Evolutionary conservation across 2,888 invertebrate species (phyloP), one percentile per base, ranked within the genome.

Genomic region (Mesorhabditis sp.): DNA sequence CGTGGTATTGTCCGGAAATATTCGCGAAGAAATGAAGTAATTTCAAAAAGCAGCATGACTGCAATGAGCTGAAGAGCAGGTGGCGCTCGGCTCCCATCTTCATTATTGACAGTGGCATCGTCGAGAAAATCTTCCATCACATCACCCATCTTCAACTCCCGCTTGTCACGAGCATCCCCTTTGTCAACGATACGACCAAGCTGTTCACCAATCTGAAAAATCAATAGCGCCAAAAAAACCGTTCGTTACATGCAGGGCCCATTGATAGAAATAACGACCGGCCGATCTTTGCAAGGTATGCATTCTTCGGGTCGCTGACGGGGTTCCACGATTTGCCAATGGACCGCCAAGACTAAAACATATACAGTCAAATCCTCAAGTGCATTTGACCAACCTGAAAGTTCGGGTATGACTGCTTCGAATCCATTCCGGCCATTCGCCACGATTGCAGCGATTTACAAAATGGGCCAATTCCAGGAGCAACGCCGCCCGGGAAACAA

Each of bases 401-500:
- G 77, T 75, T 41, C 75, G 28, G 41, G 73, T 74, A 65, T 82
- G 79, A 15, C 76, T 76, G n/a, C 74, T 76, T 5, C 83, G 72
- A 63, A 85, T 83, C 86, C 98, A 98, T 69, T 92, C 91, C 0
- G 98, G 97, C 98, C 98, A 98, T 80, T 95, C 94, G 0, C 96
- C 96, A 86, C 93, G 93, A 87, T 97, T 98, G 87, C 98, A 99
- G 77, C 93, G 91, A 86, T 97, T 95, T 3, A 99, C 96, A 80
- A 97, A 92, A 86, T 95, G 92, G 0, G 95, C 92, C 86, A 96
- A 96, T 87, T 99, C 98, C 73, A 99, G 87, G 5, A 97, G 88
- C 68, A 97, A 90, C 0, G 93, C 91, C 4, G 98, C 97, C 85
- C 96, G 89, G 0, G 95, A 91, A 0, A 96, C 92, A 0, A 97